phyloP scores from a whole-genome alignment of 2,888 invertebrate species.

The Drosophila neotestacea region DNA sequence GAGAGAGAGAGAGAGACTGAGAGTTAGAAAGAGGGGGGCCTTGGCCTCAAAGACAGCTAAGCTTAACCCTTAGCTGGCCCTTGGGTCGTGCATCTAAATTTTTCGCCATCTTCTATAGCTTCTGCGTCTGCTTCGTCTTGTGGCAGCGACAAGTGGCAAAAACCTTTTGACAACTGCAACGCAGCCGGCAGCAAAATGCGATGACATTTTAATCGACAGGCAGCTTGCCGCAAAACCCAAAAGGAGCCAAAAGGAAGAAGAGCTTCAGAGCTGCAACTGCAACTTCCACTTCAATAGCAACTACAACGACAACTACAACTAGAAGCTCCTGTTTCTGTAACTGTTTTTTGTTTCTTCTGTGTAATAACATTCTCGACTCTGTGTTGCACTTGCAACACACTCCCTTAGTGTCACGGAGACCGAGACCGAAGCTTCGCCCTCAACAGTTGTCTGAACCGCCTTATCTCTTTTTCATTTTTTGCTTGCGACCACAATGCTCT shows the following conservation, averaged over 20 bases:
- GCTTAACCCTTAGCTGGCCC: slow-evolving; percentile 54
- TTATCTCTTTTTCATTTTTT: slow-evolving; percentile 10
- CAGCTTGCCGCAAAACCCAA: slow-evolving; percentile 27
- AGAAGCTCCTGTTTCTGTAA: slow-evolving; percentile 11
- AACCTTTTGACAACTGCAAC: slow-evolving; percentile 66
- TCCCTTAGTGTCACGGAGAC: background rate
- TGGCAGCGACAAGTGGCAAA: slow-evolving; percentile 52
- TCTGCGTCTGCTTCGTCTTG: background rate
- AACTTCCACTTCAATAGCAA: slow-evolving; percentile 3
- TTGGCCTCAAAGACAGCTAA: slow-evolving; percentile 37
- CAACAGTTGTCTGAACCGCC: slow-evolving; percentile 53
- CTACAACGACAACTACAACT: slow-evolving; percentile 6
- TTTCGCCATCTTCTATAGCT: slow-evolving; percentile 7
- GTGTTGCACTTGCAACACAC: slow-evolving; percentile 14
- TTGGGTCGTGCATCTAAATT: slow-evolving; percentile 37
- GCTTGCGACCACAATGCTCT: slow-evolving; percentile 16
- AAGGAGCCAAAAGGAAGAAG: slow-evolving; percentile 10
- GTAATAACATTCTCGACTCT: slow-evolving; percentile 31
- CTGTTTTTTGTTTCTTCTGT: slow-evolving; percentile 7
- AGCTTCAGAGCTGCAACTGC: slow-evolving; percentile 1
- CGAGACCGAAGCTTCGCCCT: slow-evolving; percentile 25
- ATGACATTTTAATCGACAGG: slow-evolving; percentile 80
- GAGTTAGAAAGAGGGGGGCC: background rate
- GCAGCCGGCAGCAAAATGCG: slow-evolving; percentile 73
- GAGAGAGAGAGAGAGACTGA: background rate